Conservation (phyloP, 23 tunicate genomes). For the Diplosoma virens region DNA sequence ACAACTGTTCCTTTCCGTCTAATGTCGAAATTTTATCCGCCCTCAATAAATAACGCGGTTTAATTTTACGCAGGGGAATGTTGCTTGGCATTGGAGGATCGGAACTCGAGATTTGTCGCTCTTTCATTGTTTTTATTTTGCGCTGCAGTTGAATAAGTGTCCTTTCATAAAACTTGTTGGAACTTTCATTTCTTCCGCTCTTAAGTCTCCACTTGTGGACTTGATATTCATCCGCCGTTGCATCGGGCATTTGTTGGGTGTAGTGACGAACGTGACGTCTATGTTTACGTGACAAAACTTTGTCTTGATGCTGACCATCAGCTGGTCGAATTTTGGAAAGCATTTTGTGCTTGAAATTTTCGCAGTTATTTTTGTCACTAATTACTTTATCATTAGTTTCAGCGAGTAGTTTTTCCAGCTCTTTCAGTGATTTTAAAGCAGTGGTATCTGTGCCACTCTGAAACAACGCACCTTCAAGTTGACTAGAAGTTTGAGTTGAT, state of each 20-base stretch:
- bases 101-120: too few relatives aligned
- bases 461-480: too few relatives aligned
- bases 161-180: slow-evolving; percentile 1
- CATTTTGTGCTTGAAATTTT: too few relatives aligned
- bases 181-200: slow-evolving; percentile 38
- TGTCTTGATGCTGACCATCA: neutral
- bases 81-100: neutral
- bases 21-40: neutral
- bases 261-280: slow-evolving; percentile 5
- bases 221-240: slow-evolving; percentile 36
- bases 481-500: too few relatives aligned
- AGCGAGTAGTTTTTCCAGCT: too few relatives aligned
- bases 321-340: slow-evolving; percentile 12
- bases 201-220: slow-evolving; percentile 79
- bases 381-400: too few relatives aligned
- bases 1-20: slow-evolving; percentile 6
- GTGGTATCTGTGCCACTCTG: too few relatives aligned
- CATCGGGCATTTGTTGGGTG: slow-evolving; percentile 33
- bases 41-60: neutral
- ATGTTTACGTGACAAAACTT: neutral
- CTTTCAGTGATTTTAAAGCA: too few relatives aligned
- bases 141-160: neutral
- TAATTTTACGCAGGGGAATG: neutral
- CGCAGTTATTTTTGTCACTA: too few relatives aligned
- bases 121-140: neutral